Conservation (phyloP, 2,888 invertebrate genomes). For the Globia sparganii region DNA sequence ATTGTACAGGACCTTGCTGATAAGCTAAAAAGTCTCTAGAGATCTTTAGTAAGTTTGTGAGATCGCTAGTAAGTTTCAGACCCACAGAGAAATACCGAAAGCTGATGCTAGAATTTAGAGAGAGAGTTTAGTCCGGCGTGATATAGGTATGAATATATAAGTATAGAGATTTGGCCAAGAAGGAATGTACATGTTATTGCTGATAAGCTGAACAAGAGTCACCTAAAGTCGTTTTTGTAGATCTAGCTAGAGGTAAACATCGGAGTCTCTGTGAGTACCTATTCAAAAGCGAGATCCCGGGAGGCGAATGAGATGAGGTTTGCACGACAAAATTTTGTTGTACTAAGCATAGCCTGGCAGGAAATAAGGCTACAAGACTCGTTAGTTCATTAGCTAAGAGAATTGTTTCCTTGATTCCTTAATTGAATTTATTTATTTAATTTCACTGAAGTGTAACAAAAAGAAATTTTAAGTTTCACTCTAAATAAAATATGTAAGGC, state of each 20-base stretch:
- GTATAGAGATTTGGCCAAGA: not conserved
- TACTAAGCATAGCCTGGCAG: not conserved
- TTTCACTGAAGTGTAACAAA: constrained; percentile 2
- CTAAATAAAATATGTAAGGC: not conserved
- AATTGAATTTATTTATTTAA: not conserved
- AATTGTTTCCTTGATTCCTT: not conserved
- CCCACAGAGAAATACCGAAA: not conserved
- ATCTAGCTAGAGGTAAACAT: not conserved
- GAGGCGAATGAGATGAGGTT: not conserved
- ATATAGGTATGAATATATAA: not conserved
- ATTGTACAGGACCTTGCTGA: not conserved
- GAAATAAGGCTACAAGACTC: not conserved
- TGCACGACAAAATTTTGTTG: not conserved
- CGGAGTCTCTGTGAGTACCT: too few relatives aligned
- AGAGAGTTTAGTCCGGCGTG: not conserved
- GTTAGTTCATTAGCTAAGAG: not conserved
- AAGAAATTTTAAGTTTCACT: not conserved
- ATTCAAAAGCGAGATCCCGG: not conserved
- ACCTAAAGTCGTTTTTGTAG: too few relatives aligned
- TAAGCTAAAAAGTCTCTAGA: not conserved
- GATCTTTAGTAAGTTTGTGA: not conserved
- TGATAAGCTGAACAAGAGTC: too few relatives aligned
- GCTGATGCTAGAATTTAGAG: not conserved
- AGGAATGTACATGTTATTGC: too few relatives aligned
- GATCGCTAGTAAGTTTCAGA: not conserved